Conservation (phyloP, 2,113 vertebrate species). For the Gobio gobio region DNA sequence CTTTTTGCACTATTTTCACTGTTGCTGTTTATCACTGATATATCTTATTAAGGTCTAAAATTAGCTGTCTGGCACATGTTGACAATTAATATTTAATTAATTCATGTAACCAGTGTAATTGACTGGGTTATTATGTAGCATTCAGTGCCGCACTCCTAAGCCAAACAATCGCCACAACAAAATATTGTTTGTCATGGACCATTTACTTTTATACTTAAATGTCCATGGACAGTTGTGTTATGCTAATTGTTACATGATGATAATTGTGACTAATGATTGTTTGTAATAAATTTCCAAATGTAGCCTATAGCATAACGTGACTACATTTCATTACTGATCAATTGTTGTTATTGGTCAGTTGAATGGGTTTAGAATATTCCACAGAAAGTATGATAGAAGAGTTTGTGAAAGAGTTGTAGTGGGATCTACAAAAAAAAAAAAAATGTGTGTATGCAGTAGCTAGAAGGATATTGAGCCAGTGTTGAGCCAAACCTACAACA, state of each 20-base stretch:
- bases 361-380: background rate
- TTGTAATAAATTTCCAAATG: conserved; percentile 55
- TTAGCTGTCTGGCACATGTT: background rate
- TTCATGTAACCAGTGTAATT: background rate
- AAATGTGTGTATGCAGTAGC: no score
- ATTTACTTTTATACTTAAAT: conserved; percentile 34
- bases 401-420: background rate
- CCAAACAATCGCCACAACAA: conserved; percentile 18
- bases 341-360: background rate
- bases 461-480: no score
- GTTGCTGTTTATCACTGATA: conserved; percentile 24
- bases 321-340: background rate
- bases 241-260: conserved; percentile 14
- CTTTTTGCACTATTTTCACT: conserved; percentile 41
- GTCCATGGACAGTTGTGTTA: conserved; percentile 16
- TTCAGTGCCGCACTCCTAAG: conserved; percentile 1
- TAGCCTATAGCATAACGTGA: background rate
- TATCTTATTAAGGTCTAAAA: background rate
- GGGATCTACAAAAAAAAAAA: no score
- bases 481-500: no score
- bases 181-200: background rate
- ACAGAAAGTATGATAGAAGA: background rate
- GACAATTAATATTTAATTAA: conserved; percentile 22
- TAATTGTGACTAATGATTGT: conserved; percentile 44
- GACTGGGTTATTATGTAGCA: conserved; percentile 26